Conservation (phyloP, 2,113 vertebrate genomes). For the Marcusenius ussheri region DNA sequence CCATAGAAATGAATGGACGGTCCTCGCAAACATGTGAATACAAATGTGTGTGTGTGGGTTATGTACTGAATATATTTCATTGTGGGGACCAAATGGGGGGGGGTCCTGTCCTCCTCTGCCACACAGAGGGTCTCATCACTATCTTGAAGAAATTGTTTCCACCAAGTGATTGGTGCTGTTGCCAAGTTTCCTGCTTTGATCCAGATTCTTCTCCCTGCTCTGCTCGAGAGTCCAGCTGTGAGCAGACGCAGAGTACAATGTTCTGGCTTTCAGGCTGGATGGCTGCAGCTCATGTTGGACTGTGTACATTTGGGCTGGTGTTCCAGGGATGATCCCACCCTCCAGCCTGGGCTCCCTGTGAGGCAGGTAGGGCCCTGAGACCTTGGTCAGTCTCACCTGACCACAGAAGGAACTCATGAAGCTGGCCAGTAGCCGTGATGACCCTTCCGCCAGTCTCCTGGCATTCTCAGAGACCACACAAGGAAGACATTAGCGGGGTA, state of each 20-base stretch:
- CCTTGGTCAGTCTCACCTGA: background rate
- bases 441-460: background rate
- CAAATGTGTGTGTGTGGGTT: background rate
- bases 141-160: background rate
- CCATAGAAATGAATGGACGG: background rate
- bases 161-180: background rate
- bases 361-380: background rate
- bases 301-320: background rate
- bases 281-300: background rate
- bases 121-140: background rate
- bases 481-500: background rate
- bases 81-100: background rate
- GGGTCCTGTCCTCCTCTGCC: background rate
- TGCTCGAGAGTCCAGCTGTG: background rate
- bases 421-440: background rate
- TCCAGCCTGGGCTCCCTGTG: background rate
- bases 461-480: background rate
- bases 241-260: background rate
- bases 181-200: background rate
- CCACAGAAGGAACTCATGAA: background rate
- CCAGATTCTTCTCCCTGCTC: too few species aligned
- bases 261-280: background rate
- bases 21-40: background rate
- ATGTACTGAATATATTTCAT: too few species aligned
- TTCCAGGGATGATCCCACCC: background rate